phyloP scores from a whole-genome alignment of 2,888 invertebrate genomes.

The Ophion slaviceki region DNA sequence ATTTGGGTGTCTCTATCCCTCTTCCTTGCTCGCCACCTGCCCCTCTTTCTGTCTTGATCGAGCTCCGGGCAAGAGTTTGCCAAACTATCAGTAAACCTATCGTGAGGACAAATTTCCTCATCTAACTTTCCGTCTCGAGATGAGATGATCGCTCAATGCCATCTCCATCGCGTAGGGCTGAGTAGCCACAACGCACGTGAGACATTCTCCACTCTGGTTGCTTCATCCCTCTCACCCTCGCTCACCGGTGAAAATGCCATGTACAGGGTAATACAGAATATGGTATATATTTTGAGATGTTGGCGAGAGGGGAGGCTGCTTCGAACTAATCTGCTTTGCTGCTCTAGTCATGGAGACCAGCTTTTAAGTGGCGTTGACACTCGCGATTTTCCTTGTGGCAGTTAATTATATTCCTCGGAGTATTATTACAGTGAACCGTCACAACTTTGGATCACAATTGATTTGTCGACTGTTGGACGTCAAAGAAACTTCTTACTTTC shows the following conservation, averaged over 20 bases:
- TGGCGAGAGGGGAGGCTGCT: background rate
- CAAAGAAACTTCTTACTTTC: no score
- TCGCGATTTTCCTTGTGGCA: background rate
- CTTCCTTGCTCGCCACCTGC: constrained; percentile 12
- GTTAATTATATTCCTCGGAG: background rate
- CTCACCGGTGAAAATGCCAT: background rate
- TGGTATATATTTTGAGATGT: background rate
- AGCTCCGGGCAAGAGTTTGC: constrained; percentile 72
- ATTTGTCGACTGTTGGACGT: no score
- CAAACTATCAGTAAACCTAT: constrained; percentile 81
- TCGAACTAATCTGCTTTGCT: background rate
- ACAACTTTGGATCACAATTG: no score
- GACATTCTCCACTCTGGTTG: constrained; percentile 28
- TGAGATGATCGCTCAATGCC: constrained; percentile 83
- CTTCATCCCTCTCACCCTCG: constrained; percentile 3
- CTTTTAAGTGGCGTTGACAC: background rate
- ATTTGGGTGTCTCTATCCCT: constrained; percentile 40
- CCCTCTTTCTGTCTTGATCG: constrained; percentile 39
- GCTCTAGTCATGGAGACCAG: background rate
- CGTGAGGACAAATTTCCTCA: constrained; percentile 83
- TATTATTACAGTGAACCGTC: background rate
- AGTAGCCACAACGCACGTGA: constrained; percentile 27
- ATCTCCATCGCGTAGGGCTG: constrained; percentile 62
- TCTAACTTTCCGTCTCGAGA: constrained; percentile 82
- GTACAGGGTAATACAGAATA: background rate